phyloP scores from a whole-genome alignment of 2,888 invertebrate species.

The Urechis unicinctus region DNA sequence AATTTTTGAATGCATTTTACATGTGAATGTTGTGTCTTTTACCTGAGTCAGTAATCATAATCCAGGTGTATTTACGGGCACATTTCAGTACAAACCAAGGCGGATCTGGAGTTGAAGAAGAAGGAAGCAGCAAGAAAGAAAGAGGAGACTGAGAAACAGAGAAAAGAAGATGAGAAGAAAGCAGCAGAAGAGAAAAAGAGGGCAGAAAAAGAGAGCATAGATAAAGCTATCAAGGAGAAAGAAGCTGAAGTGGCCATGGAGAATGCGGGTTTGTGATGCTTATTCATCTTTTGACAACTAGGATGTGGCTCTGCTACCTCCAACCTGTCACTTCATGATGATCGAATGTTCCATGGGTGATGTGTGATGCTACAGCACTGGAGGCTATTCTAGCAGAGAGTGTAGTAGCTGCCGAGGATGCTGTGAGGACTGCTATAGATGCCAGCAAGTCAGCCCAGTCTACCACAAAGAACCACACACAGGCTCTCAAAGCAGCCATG shows the following conservation, averaged over 20 bases:
- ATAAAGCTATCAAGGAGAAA: constrained; percentile 19
- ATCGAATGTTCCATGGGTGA: no score
- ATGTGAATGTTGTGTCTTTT: no score
- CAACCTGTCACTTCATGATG: no score
- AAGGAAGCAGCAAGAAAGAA: constrained; percentile 1
- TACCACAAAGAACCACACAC: constrained; percentile 38
- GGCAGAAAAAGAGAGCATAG: constrained; percentile 2
- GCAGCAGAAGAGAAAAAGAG: constrained; percentile 14
- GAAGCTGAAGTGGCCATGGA: constrained; percentile 32
- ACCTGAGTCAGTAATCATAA: no score
- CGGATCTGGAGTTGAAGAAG: neutral
- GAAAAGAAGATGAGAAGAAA: constrained; percentile 8
- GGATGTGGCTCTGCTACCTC: no score
- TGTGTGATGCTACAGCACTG: no score
- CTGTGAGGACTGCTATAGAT: constrained; percentile 25
- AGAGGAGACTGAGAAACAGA: no score
- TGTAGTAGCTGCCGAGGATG: constrained; percentile 21
- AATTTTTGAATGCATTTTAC: no score
- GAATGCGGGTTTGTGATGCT: constrained; percentile 27
- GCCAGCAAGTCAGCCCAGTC: constrained; percentile 25
- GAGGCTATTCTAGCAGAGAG: constrained; percentile 10
- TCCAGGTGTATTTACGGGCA: neutral
- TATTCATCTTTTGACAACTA: no score
- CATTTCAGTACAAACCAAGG: neutral
- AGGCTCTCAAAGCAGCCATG: constrained; percentile 48